Percentiles rank a stretch among this genome's conserved stretches.
Conservation (phyloP, 2,113 vertebrate genomes). For the Cyanoramphus novaezelandiae region DNA sequence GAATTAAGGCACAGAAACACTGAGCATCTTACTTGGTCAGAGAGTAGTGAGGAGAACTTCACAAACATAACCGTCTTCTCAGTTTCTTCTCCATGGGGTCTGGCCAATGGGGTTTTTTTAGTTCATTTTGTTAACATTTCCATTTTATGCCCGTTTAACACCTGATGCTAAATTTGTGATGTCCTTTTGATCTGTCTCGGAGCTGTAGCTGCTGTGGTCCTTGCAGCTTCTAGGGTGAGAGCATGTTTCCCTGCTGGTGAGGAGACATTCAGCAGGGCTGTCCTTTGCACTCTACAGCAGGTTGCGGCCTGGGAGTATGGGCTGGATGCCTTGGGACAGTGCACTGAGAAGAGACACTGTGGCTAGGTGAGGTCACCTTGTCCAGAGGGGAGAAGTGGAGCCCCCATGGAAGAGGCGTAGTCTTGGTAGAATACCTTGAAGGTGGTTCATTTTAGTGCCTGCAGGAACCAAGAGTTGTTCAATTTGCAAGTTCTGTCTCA, state of each 20-base stretch:
- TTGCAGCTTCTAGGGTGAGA: not conserved
- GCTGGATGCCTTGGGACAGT: not conserved
- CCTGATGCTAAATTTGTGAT: not conserved
- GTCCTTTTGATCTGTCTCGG: not conserved
- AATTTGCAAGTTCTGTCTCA: not conserved
- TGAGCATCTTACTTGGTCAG: not conserved
- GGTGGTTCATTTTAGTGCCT: not conserved
- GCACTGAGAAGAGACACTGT: not conserved
- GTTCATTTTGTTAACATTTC: not conserved
- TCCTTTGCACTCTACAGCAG: not conserved
- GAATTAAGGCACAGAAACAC: not conserved
- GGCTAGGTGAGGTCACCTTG: not conserved
- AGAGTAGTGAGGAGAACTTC: not conserved
- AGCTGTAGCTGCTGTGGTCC: not conserved
- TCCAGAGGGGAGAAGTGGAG: not conserved
- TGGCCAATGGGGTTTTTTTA: not conserved
- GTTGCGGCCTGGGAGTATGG: not conserved
- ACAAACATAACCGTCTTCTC: not conserved
- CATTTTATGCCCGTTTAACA: not conserved
- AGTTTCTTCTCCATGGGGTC: not conserved
- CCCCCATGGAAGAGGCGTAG: not conserved
- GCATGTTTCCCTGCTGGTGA: not conserved
- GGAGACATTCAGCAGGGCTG: not conserved
- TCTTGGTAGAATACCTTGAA: not conserved
- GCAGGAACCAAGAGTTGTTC: not conserved